Base-by-base conservation (phyloP, 2,888 invertebrate genomes). In the Luffia ferchaultella region DNA sequence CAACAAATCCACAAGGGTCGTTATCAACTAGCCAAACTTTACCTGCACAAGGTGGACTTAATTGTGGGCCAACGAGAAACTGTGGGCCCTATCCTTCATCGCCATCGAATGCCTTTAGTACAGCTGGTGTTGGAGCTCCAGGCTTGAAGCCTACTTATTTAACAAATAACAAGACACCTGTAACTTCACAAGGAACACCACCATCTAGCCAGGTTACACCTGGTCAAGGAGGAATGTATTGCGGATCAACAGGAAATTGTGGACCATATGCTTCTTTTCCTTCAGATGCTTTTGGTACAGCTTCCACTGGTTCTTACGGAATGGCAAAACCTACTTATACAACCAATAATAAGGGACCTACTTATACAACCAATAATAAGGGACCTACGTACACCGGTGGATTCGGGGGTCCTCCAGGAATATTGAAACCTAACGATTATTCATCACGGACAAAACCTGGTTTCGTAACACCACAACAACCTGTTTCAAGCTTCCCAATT, bases 371-470 rank as follows among this genome's bases (percentile, higher is more conserved):
- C 30, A 12, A 30, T 46, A 62, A 16, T 16, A 63, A 65, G 41
- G 50, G 54, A 17, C 61, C 64, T 20, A n/a, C 55, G 7, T 71
- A 73, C 50, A 59, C 58, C 16, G 67, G 65, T 49, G 65, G 68
- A 17, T 73, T 73, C 52, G 72, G 71, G 51, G 73, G 65, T 20
- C 61, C 68, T 48, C 18, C 67, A 9, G 73, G 72, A 45, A 56
- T 73, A 52, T 58, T 76, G 50, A 70, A 68, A 53, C 75, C 75
- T 2, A 63, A 69, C 56, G 72, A 73, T 46, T 64, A 50, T 49
- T 59, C 51, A 59, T 48, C 55, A 46, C 59, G 45, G 54, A 65
- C 51, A 44, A 54, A 58, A 19, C 57, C 58, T 19, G 43, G 50
- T n/a, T 54, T 50, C 46, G 48, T 49, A 17, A 42, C 56, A 46